Conservation (phyloP, 2,113 vertebrate genomes). For the Tachysurus fulvidraco region DNA sequence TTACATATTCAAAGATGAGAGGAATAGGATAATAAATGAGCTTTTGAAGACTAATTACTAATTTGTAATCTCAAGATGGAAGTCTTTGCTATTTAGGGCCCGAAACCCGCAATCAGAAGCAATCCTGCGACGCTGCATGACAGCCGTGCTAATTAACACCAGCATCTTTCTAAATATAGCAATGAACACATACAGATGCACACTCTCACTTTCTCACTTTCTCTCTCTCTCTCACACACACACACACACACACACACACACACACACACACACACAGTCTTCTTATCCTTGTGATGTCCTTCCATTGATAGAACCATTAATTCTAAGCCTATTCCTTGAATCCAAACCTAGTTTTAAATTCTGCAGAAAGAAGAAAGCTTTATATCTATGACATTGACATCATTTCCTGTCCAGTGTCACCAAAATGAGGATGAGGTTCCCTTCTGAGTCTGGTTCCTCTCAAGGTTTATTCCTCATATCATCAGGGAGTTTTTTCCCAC, state of each 20-base stretch:
- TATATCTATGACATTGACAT: not conserved
- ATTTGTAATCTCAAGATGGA: conserved; percentile 31
- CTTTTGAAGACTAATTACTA: conserved; percentile 24
- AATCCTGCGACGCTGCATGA: not conserved
- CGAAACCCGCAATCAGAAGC: conserved; percentile 17
- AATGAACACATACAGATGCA: not conserved
- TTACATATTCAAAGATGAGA: not conserved
- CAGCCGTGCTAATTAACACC: conserved; percentile 35
- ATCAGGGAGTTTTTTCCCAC: no score
- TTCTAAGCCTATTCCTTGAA: not conserved
- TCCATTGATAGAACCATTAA: not conserved
- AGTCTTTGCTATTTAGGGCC: not conserved
- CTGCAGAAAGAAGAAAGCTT: not conserved
- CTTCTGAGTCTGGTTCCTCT: no score
- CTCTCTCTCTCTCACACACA: no score
- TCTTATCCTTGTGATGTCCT: not conserved
- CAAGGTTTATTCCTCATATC: no score
- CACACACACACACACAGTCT: not conserved
- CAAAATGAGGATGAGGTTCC: no score
- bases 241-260: not conserved
- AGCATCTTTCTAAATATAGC: conserved; percentile 29
- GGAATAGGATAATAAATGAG: not conserved
- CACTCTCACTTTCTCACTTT: not conserved
- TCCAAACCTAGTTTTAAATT: not conserved
- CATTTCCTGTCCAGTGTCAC: no score